These are phyloP conservation scores for Xenopus tropicalis DNA, from an alignment of 2,113 vertebrate species.

Conservation along the genomic window DNA sequence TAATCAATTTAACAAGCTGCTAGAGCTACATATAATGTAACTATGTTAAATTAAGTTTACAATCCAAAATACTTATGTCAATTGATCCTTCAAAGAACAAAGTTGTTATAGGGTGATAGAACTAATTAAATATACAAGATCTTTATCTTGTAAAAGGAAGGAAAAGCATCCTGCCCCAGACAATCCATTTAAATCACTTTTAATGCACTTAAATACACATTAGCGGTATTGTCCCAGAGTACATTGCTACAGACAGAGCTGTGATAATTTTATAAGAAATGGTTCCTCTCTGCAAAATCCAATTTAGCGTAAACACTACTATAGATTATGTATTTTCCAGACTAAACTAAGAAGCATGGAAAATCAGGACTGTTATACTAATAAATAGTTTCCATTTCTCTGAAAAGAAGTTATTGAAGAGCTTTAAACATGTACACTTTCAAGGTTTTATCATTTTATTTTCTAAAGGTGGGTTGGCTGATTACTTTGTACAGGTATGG, in stretches of 20 bases:
- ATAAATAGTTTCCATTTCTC: too few species aligned
- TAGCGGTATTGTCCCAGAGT: conserved; percentile 4
- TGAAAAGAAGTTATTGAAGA: too few species aligned
- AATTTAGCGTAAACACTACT: neutral
- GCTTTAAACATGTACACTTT: too few species aligned
- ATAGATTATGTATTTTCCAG: neutral
- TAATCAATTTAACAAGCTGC: conserved; percentile 16
- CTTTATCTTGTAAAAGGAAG: conserved; percentile 7
- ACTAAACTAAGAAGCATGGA: too few species aligned
- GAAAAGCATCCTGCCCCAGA: neutral
- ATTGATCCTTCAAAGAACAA: conserved; percentile 31
- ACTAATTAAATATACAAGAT: conserved; percentile 38
- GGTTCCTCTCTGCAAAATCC: neutral
- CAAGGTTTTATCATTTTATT: too few species aligned
- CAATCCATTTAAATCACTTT: conserved; percentile 16
- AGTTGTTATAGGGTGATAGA: conserved; percentile 13
- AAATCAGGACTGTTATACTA: too few species aligned
- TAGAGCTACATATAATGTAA: conserved; percentile 16
- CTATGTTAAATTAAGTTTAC: conserved; percentile 14
- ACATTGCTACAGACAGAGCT: neutral
- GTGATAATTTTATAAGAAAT: neutral
- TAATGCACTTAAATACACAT: conserved; percentile 20
- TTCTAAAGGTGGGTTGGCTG: too few species aligned
- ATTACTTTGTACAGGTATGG: too few species aligned
- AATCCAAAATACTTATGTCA: conserved; percentile 30